Evolutionary conservation across 2,113 vertebrate species (phyloP).

Genomic region (Aythya baeri): DNA sequence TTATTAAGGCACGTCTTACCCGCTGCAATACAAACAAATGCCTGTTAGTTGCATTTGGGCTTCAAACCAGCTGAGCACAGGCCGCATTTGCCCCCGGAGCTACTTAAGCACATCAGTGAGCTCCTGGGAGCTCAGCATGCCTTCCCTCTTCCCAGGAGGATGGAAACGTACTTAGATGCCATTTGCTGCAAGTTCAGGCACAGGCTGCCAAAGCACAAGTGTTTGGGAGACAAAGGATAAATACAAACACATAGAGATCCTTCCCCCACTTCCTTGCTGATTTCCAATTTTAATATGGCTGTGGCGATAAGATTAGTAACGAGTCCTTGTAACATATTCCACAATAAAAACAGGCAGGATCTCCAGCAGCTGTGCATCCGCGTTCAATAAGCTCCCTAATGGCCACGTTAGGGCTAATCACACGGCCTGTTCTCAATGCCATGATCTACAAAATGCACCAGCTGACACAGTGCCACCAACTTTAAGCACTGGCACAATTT

Average conservation of each 20-base stretch:
- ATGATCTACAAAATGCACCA: neutral
- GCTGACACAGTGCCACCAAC: neutral
- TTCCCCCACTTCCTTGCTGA: neutral
- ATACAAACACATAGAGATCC: neutral
- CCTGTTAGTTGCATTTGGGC: neutral
- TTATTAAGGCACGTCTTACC: neutral
- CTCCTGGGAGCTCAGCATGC: neutral
- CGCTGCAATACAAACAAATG: neutral
- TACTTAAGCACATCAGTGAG: neutral
- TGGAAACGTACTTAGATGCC: neutral
- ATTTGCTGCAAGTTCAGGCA: fast-evolving
- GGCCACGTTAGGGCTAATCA: neutral
- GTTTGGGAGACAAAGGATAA: neutral
- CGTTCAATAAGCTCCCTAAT: neutral
- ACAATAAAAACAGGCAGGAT: neutral
- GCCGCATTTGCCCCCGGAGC: neutral
- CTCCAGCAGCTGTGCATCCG: neutral
- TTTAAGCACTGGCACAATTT: neutral
- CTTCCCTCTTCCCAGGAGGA: neutral
- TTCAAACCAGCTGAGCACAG: neutral
- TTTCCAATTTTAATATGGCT: neutral
- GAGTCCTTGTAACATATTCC: neutral
- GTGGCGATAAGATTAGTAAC: neutral
- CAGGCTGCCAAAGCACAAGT: neutral
- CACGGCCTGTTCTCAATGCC: neutral